These are phyloP conservation scores for Nowickia ferox DNA, from an alignment of 2,888 invertebrate genomes.

Conservation along the genomic window DNA sequence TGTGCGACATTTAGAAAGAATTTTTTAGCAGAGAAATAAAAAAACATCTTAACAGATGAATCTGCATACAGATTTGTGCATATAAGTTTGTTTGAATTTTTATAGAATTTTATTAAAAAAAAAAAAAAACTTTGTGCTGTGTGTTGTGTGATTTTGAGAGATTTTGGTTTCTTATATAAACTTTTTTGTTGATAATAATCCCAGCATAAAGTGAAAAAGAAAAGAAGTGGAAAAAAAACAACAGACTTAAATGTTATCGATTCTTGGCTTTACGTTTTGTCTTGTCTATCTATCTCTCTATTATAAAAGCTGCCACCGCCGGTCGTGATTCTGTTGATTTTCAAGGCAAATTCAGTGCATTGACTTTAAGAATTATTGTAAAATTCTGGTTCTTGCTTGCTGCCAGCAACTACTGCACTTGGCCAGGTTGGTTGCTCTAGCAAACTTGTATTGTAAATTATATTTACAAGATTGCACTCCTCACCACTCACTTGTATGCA, in stretches of 20 bases:
- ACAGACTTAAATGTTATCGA: conserved; percentile 56
- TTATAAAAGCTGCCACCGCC: conserved; percentile 60
- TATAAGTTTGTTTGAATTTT: not conserved
- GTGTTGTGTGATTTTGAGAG: not conserved
- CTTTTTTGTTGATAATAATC: conserved; percentile 52
- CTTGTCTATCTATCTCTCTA: conserved; percentile 60
- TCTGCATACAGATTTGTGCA: not conserved
- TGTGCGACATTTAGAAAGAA: conserved; percentile 61
- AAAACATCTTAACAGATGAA: conserved; percentile 29
- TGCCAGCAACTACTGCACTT: conserved; percentile 53
- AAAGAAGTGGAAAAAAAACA: conserved; percentile 22
- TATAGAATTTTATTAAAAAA: not conserved
- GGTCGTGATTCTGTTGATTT: conserved; percentile 72
- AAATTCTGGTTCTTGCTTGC: conserved; percentile 70
- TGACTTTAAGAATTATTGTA: conserved; percentile 74
- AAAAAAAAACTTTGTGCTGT: conserved; percentile 1
- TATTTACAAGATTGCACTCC: conserved; percentile 45
- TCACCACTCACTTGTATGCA: not conserved
- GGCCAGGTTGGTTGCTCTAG: conserved; percentile 46
- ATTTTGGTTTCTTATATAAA: conserved; percentile 24
- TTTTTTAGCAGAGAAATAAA: conserved; percentile 20
- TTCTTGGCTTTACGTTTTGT: conserved; percentile 58
- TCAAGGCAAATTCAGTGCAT: conserved; percentile 77
- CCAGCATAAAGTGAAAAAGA: conserved; percentile 23
- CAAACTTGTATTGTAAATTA: conserved; percentile 65